These are phyloP conservation scores for Thymelicus acteon DNA, from an alignment of 2,888 invertebrate species.

Conservation along the genomic window DNA sequence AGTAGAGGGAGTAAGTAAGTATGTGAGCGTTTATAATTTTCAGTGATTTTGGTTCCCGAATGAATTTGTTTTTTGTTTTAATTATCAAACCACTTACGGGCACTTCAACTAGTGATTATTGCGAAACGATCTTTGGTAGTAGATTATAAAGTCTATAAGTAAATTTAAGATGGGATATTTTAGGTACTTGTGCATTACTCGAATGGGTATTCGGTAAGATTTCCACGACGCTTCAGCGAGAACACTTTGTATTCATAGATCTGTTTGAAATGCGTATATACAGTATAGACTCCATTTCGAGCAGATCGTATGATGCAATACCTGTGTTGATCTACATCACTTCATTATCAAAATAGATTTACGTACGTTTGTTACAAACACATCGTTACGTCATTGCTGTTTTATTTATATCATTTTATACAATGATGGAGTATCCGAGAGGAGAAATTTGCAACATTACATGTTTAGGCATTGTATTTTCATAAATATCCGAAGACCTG, in stretches of 20 bases:
- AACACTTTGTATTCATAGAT: background rate
- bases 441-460: background rate
- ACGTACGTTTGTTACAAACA: background rate
- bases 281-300: background rate
- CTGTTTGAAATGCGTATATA: slow-evolving; percentile 1
- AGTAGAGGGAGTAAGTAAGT: too few relatives aligned
- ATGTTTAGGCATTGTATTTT: background rate
- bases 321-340: slow-evolving; percentile 2
- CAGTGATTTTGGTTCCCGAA: too few relatives aligned
- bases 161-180: too few relatives aligned
- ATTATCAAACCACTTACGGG: too few relatives aligned
- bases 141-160: too few relatives aligned
- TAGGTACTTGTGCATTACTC: too few relatives aligned
- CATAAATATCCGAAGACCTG: background rate
- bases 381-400: background rate
- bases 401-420: background rate
- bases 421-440: background rate
- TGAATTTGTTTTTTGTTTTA: too few relatives aligned
- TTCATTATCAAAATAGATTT: slow-evolving; percentile 3
- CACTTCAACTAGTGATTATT: too few relatives aligned
- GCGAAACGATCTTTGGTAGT: too few relatives aligned
- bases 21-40: too few relatives aligned
- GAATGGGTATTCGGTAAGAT: background rate
- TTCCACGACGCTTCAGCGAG: background rate
- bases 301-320: slow-evolving; percentile 10